Evolutionary conservation across 1,140 invertebrate genomes (phyloP).

Genomic region (Panagrolaimus sp.): DNA sequence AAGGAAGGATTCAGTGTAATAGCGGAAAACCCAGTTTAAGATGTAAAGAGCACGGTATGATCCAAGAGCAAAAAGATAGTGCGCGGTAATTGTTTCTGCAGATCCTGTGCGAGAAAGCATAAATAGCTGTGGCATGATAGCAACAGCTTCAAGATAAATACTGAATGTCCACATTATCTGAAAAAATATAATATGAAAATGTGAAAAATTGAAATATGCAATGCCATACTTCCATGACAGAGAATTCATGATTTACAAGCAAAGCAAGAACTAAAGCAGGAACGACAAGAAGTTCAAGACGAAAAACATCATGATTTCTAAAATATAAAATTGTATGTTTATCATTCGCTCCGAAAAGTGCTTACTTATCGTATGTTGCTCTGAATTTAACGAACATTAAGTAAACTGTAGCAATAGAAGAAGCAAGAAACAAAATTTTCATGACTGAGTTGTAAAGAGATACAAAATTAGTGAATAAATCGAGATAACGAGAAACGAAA

Average conservation of each 20-base stretch:
- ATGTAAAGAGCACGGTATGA: constrained; percentile 87
- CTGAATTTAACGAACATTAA: constrained; percentile 96
- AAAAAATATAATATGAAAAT: constrained; percentile 10
- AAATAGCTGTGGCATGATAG: constrained; percentile 95
- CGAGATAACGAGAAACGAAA: constrained; percentile 87
- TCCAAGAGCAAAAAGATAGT: constrained; percentile 93
- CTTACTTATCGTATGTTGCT: constrained; percentile 60
- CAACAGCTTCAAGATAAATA: constrained; percentile 97
- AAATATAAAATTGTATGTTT: constrained; percentile 7
- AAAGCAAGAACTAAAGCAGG: constrained; percentile 79
- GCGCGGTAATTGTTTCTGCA: constrained; percentile 97
- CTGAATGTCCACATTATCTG: constrained; percentile 96
- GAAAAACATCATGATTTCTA: constrained; percentile 63
- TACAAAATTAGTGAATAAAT: constrained; percentile 87
- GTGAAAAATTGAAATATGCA: constrained; percentile 14
- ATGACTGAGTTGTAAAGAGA: constrained; percentile 92
- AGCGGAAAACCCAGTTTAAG: constrained; percentile 97
- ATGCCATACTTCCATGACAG: constrained; percentile 74
- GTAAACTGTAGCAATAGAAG: constrained; percentile 84
- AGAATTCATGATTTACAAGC: constrained; percentile 89
- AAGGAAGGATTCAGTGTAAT: constrained; percentile 83
- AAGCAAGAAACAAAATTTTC: constrained; percentile 83
- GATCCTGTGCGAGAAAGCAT: constrained; percentile 97
- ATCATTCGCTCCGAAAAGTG: too few species aligned
- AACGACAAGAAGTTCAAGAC: constrained; percentile 86